Evolutionary conservation across 2,888 invertebrate species (phyloP).

Genomic region (Andrena minutula): DNA sequence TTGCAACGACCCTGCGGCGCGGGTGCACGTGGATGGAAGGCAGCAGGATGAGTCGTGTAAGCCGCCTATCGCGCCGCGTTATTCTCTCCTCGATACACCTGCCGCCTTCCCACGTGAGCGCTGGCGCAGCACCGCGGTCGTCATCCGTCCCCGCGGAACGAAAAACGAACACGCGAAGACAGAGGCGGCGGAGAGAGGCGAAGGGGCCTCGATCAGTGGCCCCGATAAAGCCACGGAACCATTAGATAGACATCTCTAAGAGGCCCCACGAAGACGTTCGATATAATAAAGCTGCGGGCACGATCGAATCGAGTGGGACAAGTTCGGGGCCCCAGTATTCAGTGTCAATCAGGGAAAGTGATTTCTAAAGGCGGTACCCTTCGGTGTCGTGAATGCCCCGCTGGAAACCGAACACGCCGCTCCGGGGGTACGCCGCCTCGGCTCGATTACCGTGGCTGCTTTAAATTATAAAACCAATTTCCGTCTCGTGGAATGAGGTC

Average conservation of each 20-base stretch:
- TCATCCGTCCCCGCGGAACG: slow-evolving; percentile 41
- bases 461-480: slow-evolving; percentile 83
- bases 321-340: slow-evolving; percentile 76
- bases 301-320: slow-evolving; percentile 77
- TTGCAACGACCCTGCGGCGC: slow-evolving; percentile 16
- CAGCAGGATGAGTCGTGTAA: slow-evolving; percentile 54
- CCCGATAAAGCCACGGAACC: slow-evolving; percentile 60
- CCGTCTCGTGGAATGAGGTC: slow-evolving; percentile 73
- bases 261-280: slow-evolving; percentile 57
- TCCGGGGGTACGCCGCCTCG: slow-evolving; percentile 28
- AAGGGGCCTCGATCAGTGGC: slow-evolving; percentile 53
- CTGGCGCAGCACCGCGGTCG: slow-evolving; percentile 42
- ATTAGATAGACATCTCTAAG: slow-evolving; percentile 73
- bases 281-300: slow-evolving; percentile 73
- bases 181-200: not conserved
- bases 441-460: slow-evolving; percentile 70
- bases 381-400: slow-evolving; percentile 44
- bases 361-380: slow-evolving; percentile 77
- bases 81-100: slow-evolving; percentile 69
- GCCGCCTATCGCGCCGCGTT: slow-evolving; percentile 51
- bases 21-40: slow-evolving; percentile 11
- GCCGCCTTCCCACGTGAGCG: slow-evolving; percentile 66
- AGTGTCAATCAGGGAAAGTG: slow-evolving; percentile 84
- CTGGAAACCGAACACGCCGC: slow-evolving; percentile 54
- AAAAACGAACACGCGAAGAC: slow-evolving; percentile 37